Percentiles rank a stretch among this genome's conserved stretches.
Evolutionary conservation across 2,113 vertebrate species (phyloP).

Genomic region (Garra rufa): DNA sequence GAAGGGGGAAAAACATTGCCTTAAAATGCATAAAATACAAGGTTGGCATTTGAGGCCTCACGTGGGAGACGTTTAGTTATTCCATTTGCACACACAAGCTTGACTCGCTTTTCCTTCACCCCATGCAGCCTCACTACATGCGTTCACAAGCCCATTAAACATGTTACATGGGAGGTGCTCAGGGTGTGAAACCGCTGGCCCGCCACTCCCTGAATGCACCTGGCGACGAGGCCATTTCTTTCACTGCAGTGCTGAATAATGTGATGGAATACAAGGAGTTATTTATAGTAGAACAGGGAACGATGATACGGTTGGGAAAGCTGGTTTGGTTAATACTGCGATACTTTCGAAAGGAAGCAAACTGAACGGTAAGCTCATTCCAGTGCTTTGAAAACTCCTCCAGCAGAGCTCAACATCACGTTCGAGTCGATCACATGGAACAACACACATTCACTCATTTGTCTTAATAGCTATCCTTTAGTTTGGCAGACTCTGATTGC

Average conservation of each 20-base stretch:
- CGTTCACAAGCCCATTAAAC: conserved; percentile 38
- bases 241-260: conserved; percentile 39
- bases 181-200: not conserved
- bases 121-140: conserved; percentile 13
- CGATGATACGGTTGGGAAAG: conserved; percentile 28
- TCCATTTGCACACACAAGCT: conserved; percentile 50
- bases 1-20: conserved; percentile 34
- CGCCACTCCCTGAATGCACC: conserved; percentile 42
- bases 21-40: conserved; percentile 59
- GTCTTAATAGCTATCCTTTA: conserved; percentile 7
- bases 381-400: not conserved
- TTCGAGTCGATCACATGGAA: not conserved
- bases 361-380: conserved; percentile 33
- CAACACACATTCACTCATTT: not conserved
- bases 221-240: conserved; percentile 44
- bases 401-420: not conserved
- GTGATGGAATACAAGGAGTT: not conserved
- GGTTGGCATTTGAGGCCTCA: conserved; percentile 49
- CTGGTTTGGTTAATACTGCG: conserved; percentile 46
- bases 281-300: conserved; percentile 27
- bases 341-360: conserved; percentile 39
- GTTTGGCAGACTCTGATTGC: not conserved
- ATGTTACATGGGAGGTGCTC: conserved; percentile 12
- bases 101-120: conserved; percentile 26
- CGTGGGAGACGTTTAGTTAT: conserved; percentile 44